Evolutionary conservation across 2,113 vertebrate genomes (phyloP).

Genomic region (Corvus moneduloides): DNA sequence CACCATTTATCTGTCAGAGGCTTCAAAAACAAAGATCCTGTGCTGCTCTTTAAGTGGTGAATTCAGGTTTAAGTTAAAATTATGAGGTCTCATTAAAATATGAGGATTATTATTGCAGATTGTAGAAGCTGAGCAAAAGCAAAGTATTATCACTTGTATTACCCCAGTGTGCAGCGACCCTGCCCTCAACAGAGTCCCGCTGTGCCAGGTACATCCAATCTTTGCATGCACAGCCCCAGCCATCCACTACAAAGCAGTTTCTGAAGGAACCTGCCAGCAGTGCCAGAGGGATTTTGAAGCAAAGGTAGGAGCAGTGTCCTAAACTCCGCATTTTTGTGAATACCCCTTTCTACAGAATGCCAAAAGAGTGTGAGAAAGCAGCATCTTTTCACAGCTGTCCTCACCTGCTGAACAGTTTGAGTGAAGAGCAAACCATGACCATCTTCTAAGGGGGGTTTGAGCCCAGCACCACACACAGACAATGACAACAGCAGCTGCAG

Average conservation of each 20-base stretch:
- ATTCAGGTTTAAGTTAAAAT: background rate
- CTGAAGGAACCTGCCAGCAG: background rate
- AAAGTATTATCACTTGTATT: background rate
- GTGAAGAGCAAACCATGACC: background rate
- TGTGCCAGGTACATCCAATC: background rate
- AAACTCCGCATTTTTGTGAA: background rate
- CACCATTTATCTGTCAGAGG: background rate
- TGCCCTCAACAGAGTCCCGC: background rate
- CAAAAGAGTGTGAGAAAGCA: background rate
- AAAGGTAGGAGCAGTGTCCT: background rate
- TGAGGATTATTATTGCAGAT: background rate
- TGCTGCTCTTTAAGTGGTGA: background rate
- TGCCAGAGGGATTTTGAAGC: background rate
- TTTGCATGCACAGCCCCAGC: background rate
- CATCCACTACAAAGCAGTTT: background rate
- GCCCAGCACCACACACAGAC: background rate
- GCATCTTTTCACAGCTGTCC: background rate
- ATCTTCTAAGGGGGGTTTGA: background rate
- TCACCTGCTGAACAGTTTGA: background rate
- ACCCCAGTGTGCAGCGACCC: accelerated
- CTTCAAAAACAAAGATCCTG: background rate
- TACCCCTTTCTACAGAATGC: background rate
- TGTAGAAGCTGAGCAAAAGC: background rate
- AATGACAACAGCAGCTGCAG: background rate
- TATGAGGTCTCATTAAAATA: background rate